Evolutionary conservation across 2,888 invertebrate species (phyloP), one percentile per base, ranked within the genome.

Genomic region (Ctena decussata): DNA sequence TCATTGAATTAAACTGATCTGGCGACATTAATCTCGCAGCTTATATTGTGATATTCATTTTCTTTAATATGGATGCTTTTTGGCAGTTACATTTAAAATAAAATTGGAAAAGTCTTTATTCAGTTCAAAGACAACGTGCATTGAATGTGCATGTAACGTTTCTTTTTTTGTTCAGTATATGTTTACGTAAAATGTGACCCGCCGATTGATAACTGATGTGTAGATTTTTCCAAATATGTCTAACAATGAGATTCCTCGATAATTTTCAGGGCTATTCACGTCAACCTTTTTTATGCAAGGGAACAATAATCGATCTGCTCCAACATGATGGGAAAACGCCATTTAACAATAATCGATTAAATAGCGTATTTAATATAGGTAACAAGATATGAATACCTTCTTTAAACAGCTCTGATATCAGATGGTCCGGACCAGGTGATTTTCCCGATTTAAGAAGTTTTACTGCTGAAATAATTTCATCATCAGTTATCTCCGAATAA

Each of bases 141-240:
- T n/a, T n/a, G n/a, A n/a, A n/a, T n/a, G n/a, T n/a, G n/a, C n/a
- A n/a, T n/a, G n/a, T n/a, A n/a, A n/a, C n/a, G n/a, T n/a, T n/a
- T n/a, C n/a, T n/a, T n/a, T n/a, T n/a, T n/a, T n/a, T n/a, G n/a
- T n/a, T n/a, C n/a, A n/a, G n/a, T n/a, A n/a, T n/a, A n/a, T n/a
- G n/a, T n/a, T n/a, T n/a, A n/a, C 53, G n/a, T n/a, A n/a, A n/a
- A n/a, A n/a, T n/a, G n/a, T n/a, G n/a, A n/a, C n/a, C n/a, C n/a
- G n/a, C n/a, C 69, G 11, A 37, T 69, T 27, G 6, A 69, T 69
- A 21, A 27, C 27, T 3, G 35, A 35, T 12, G 30, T 27, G 32
- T 69, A 69, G 24, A 69, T 69, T 21, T 69, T 69, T 11, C 69
- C 69, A 69, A 69, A 69, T 69, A 69, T 30, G 21, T 69, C 69